Conservation (phyloP, 2,888 invertebrate genomes). For the Bellardia bayeri region DNA sequence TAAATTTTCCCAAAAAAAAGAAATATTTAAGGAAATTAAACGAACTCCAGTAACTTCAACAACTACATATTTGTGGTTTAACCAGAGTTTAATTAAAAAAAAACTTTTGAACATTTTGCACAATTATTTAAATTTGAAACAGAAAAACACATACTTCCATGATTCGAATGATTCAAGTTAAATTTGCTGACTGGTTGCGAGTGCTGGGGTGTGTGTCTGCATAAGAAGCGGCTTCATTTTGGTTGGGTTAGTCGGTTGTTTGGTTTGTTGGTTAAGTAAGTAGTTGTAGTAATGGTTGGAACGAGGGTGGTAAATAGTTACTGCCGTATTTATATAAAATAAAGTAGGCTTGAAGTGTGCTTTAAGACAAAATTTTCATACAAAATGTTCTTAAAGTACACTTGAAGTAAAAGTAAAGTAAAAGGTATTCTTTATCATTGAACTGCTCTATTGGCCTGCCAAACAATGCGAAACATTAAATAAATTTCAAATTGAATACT, state of each 20-base stretch:
- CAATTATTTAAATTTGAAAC: background rate
- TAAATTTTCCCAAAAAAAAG: no score
- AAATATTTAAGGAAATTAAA: no score
- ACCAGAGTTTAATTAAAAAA: background rate
- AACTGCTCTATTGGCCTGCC: no score
- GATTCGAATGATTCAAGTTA: background rate
- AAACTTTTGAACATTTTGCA: background rate
- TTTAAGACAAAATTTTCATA: no score
- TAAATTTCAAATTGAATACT: no score
- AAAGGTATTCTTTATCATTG: no score
- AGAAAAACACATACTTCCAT: conserved; percentile 24
- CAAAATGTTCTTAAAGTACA: no score
- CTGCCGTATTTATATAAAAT: no score
- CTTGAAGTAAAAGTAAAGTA: no score
- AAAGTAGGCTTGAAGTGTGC: no score
- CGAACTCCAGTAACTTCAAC: background rate
- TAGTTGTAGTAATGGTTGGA: background rate
- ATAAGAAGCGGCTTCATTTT: conserved; percentile 41
- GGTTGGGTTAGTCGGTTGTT: conserved; percentile 24
- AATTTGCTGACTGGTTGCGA: background rate
- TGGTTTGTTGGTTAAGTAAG: conserved; percentile 13
- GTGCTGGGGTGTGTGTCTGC: background rate
- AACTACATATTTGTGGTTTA: conserved; percentile 7
- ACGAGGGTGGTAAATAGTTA: background rate
- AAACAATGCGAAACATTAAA: no score